phyloP scores from a whole-genome alignment of 2,113 vertebrate species.

The Arvicanthis niloticus region DNA sequence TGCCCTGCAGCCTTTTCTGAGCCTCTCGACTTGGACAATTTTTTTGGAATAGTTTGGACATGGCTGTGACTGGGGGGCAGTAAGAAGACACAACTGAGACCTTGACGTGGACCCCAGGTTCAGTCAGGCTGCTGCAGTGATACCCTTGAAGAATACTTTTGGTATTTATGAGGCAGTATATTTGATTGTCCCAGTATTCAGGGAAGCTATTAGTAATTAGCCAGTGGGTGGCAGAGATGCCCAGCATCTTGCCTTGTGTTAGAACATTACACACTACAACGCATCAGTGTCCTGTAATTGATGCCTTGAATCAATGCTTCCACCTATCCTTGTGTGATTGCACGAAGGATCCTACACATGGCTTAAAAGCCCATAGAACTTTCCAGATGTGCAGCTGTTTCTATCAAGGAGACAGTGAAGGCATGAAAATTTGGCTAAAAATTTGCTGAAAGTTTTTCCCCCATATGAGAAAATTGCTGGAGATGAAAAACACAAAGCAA shows the following conservation, averaged over 20 bases:
- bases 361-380: conserved; percentile 37
- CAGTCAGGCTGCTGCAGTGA: not conserved
- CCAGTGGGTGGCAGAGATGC: not conserved
- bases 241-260: not conserved
- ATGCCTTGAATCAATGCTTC: not conserved
- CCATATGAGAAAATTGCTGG: conserved; percentile 22
- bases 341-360: not conserved
- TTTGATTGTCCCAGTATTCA: not conserved
- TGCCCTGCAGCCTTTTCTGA: not conserved
- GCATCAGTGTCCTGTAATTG: not conserved
- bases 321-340: not conserved
- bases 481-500: not conserved
- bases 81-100: not conserved
- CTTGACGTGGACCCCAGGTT: not conserved
- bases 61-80: not conserved
- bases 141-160: not conserved
- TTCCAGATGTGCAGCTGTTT: not conserved
- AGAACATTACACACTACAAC: not conserved
- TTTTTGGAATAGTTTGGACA: not conserved
- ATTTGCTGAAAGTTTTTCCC: not conserved
- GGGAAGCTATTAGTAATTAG: not conserved
- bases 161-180: not conserved
- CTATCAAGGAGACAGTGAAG: not conserved
- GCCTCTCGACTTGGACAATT: not conserved
- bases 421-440: not conserved